These are phyloP conservation scores for Piscicola geometra DNA, from an alignment of 2,888 invertebrate species.

Conservation along the genomic window DNA sequence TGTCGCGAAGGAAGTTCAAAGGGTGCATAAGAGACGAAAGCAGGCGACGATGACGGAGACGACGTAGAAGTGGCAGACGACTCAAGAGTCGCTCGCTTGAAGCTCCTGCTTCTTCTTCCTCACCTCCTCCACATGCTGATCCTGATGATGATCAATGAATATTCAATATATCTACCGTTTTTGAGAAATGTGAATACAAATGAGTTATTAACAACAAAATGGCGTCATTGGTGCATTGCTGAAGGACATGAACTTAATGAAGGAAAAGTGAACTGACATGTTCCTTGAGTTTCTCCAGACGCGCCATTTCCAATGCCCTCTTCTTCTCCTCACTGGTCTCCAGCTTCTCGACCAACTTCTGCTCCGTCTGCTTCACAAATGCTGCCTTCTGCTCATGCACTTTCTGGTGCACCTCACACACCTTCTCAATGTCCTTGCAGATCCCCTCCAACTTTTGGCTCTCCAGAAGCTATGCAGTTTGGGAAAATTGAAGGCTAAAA, in stretches of 20 bases:
- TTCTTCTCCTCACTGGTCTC: constrained; percentile 80
- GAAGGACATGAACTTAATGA: too few relatives aligned
- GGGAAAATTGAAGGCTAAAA: neutral
- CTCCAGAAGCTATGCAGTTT: constrained; percentile 47
- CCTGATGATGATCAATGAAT: constrained; percentile 11
- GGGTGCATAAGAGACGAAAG: too few relatives aligned
- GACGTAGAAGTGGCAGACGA: too few relatives aligned
- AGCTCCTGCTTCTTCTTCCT: constrained; percentile 34
- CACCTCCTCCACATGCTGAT: constrained; percentile 33
- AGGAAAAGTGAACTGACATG: constrained; percentile 51
- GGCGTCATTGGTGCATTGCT: neutral
- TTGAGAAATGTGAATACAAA: neutral
- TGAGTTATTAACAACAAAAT: neutral
- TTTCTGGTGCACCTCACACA: constrained; percentile 46
- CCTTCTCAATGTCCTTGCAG: constrained; percentile 48
- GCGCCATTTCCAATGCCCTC: constrained; percentile 81
- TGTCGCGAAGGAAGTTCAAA: too few relatives aligned
- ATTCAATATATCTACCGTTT: too few relatives aligned
- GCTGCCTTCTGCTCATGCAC: constrained; percentile 38
- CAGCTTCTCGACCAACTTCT: constrained; percentile 66
- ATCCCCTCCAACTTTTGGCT: constrained; percentile 50
- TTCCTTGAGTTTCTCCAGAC: constrained; percentile 64
- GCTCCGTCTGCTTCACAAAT: constrained; percentile 68
- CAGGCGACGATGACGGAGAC: too few relatives aligned
- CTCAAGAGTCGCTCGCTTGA: too few relatives aligned